Percentiles rank a stretch among this genome's conserved stretches.
Evolutionary conservation across 2,797 vertebrate genomes (phyloP).

Genomic region (Anguilla pacifica): DNA sequence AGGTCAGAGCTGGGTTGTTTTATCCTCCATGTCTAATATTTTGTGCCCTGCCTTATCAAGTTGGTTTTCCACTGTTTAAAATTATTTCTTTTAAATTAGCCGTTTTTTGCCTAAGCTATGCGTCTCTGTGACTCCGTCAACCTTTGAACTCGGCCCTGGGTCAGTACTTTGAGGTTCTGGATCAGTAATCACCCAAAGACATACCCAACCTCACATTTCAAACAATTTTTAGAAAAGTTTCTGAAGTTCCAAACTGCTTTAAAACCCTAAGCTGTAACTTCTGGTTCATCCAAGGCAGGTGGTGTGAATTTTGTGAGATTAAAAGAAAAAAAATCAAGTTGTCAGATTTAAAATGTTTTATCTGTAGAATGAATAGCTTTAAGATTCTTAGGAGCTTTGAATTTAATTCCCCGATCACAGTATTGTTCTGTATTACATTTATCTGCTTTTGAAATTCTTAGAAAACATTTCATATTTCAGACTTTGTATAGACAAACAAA

Average conservation of each 20-base stretch:
- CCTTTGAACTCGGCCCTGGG: neutral
- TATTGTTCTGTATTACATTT: neutral
- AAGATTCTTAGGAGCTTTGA: neutral
- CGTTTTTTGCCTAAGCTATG: neutral
- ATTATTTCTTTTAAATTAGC: no score
- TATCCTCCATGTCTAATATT: neutral
- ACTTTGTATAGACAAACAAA: neutral
- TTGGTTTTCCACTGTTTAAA: neutral
- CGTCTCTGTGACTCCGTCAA: neutral
- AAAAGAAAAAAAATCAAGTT: neutral
- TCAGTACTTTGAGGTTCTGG: neutral
- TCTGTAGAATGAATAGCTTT: neutral
- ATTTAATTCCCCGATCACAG: neutral
- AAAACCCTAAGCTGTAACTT: neutral
- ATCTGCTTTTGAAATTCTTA: neutral
- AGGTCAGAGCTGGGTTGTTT: neutral
- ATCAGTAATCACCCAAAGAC: neutral
- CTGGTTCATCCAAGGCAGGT: neutral
- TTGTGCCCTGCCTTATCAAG: neutral
- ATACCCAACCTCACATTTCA: neutral
- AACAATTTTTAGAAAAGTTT: neutral
- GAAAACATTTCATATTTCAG: neutral
- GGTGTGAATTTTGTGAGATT: neutral
- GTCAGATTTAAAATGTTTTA: neutral
- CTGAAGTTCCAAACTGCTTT: neutral